Evolutionary conservation across 2,888 invertebrate species (phyloP).

Genomic region (Mythimna albipuncta): DNA sequence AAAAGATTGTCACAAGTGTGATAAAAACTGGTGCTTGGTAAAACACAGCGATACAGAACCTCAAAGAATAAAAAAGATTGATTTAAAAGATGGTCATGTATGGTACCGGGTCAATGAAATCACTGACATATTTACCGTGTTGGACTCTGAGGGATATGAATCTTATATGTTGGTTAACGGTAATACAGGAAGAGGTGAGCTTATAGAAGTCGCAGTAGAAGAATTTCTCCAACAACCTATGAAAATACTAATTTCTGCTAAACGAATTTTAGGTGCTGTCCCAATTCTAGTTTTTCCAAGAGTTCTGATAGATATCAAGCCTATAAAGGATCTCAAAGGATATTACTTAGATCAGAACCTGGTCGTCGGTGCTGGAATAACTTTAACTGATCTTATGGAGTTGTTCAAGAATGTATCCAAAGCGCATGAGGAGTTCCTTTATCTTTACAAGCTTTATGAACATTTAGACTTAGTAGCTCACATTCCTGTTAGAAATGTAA

Average conservation of each 20-base stretch:
- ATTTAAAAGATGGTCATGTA: conserved; percentile 77
- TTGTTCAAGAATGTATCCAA: conserved; percentile 81
- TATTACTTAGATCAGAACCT: conserved; percentile 84
- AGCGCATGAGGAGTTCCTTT: conserved; percentile 86
- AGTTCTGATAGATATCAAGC: conserved; percentile 92
- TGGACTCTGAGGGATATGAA: conserved; percentile 76
- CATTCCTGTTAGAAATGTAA: conserved; percentile 94
- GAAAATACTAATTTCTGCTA: not conserved
- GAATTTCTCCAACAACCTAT: not conserved
- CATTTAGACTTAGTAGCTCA: conserved; percentile 94
- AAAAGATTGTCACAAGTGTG: conserved; percentile 60
- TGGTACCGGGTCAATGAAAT: conserved; percentile 90
- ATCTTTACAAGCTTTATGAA: conserved; percentile 90
- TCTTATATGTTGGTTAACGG: conserved; percentile 93
- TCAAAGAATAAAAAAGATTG: conserved; percentile 68
- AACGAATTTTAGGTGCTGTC: conserved; percentile 77
- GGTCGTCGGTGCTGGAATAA: conserved; percentile 91
- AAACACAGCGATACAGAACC: conserved; percentile 67
- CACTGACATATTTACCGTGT: conserved; percentile 87
- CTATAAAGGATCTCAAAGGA: conserved; percentile 89
- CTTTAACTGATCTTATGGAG: conserved; percentile 90
- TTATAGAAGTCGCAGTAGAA: not conserved
- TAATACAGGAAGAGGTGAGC: conserved; percentile 93
- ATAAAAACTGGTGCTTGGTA: conserved; percentile 75
- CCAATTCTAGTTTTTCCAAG: conserved; percentile 83